phyloP scores from a whole-genome alignment of 30 jellyfish, hydroid and myxozoan genomes.

The Chironex yamaguchii region DNA sequence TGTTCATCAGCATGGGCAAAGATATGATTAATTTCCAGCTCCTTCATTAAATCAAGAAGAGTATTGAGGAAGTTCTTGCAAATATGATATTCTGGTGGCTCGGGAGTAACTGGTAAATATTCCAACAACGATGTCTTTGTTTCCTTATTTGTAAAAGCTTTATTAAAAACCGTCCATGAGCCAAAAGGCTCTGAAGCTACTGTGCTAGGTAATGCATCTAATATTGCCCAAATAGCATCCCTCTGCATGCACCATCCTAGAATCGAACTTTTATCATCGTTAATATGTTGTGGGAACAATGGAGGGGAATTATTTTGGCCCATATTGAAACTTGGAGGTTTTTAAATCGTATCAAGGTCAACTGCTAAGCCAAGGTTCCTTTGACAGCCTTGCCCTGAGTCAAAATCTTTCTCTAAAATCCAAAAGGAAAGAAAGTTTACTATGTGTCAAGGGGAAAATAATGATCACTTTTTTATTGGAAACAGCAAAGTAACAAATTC shows the following conservation, averaged over 20 bases:
- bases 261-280: not conserved
- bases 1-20: slow-evolving; percentile 66
- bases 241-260: slow-evolving; percentile 16
- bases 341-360: slow-evolving; percentile 2
- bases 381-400: not conserved
- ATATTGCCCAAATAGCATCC: slow-evolving; percentile 48
- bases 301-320: slow-evolving; percentile 41
- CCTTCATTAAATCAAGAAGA: slow-evolving; percentile 24
- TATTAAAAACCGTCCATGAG: slow-evolving; percentile 39
- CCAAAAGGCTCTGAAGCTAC: no score
- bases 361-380: slow-evolving; percentile 3
- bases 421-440: no score
- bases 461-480: no score
- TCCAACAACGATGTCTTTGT: slow-evolving; percentile 38
- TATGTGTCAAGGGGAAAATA: no score
- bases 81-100: slow-evolving; percentile 54
- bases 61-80: slow-evolving; percentile 17
- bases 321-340: not conserved
- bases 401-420: not conserved
- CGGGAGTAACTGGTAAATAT: slow-evolving; percentile 56
- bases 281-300: slow-evolving; percentile 3
- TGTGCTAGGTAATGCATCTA: slow-evolving; percentile 36
- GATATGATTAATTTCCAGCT: slow-evolving; percentile 54
- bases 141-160: slow-evolving; percentile 10
- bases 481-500: no score